phyloP scores from a whole-genome alignment of 2,113 vertebrate species.

The Malurus cyaneus region DNA sequence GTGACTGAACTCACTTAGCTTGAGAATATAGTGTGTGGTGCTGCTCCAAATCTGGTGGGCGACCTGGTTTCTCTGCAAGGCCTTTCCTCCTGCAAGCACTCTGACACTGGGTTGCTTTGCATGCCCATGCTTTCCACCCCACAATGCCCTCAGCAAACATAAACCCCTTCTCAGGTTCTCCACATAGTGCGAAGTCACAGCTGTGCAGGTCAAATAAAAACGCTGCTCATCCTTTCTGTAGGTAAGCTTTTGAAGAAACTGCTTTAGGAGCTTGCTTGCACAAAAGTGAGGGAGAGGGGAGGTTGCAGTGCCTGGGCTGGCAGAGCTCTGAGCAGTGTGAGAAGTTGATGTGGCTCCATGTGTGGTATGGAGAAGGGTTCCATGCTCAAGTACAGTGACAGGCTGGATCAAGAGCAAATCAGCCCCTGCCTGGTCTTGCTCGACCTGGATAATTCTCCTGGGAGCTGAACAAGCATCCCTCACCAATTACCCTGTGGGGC shows the following conservation, averaged over 20 bases:
- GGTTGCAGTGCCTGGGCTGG: neutral
- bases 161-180: neutral
- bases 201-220: neutral
- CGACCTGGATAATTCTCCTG: neutral
- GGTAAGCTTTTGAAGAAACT: neutral
- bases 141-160: neutral
- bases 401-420: neutral
- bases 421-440: neutral
- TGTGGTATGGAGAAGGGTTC: fast-evolving
- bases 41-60: neutral
- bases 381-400: neutral
- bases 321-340: neutral
- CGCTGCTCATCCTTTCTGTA: neutral
- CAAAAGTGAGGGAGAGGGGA: neutral
- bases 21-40: neutral
- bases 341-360: neutral
- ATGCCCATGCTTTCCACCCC: fast-evolving
- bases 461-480: neutral
- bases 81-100: neutral
- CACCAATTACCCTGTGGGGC: neutral
- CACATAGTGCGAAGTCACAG: neutral
- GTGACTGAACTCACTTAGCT: neutral
- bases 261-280: neutral
- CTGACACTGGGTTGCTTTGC: neutral
- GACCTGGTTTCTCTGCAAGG: neutral